phyloP scores from a whole-genome alignment of 2,797 vertebrate species.

The Anguilla anguilla region DNA sequence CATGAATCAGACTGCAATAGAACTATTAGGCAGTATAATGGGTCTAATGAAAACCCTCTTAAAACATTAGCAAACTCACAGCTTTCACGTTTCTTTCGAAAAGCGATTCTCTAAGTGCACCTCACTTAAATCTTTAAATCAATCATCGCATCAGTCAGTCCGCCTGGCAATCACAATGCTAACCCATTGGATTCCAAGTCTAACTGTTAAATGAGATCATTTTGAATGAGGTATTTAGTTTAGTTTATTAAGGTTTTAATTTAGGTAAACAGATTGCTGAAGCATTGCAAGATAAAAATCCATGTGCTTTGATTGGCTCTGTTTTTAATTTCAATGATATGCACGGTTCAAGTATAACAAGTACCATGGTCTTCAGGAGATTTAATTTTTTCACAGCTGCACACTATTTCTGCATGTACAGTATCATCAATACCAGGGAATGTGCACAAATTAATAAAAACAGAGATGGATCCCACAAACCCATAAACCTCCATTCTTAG shows the following conservation, averaged over 20 bases:
- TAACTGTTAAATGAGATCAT: background rate
- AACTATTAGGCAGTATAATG: background rate
- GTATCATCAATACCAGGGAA: background rate
- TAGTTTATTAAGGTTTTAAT: no score
- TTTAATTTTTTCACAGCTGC: background rate
- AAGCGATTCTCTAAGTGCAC: background rate
- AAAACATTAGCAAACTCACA: background rate
- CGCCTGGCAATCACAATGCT: background rate
- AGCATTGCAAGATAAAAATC: background rate
- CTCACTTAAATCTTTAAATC: background rate
- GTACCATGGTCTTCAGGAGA: background rate
- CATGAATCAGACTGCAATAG: background rate
- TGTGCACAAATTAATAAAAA: background rate
- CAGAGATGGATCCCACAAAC: background rate
- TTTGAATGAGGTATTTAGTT: background rate
- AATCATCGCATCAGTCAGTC: background rate
- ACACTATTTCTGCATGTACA: background rate
- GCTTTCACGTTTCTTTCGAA: background rate
- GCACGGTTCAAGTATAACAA: background rate
- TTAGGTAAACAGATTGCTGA: background rate
- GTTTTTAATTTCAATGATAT: background rate
- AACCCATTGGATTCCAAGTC: background rate
- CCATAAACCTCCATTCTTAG: background rate
- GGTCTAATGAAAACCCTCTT: constrained; percentile 10
- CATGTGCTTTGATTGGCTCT: background rate